Evolutionary conservation across 2,888 invertebrate genomes (phyloP).

Genomic region (Aporophyla nigra): DNA sequence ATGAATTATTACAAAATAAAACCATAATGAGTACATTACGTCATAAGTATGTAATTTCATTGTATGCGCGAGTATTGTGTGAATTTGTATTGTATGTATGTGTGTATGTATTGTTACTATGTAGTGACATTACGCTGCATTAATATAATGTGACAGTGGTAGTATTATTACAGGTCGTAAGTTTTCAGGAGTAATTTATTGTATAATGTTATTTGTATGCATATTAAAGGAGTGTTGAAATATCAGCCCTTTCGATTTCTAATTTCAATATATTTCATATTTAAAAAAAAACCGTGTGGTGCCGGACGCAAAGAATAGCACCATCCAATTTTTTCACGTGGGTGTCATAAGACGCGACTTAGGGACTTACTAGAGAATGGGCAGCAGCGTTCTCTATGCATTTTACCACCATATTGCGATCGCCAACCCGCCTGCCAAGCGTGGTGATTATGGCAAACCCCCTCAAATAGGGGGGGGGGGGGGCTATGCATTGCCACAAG

Average conservation of each 20-base stretch:
- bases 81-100: conserved; percentile 8
- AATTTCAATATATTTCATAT: too few relatives aligned
- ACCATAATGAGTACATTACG: conserved; percentile 23
- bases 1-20: conserved; percentile 51
- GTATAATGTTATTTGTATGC: not conserved
- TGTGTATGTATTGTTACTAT: not conserved
- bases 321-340: too few relatives aligned
- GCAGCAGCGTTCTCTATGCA: too few relatives aligned
- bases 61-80: conserved; percentile 44
- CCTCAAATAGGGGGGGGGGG: too few relatives aligned
- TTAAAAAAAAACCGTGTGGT: too few relatives aligned
- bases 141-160: conserved; percentile 9
- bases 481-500: too few relatives aligned
- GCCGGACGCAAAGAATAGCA: too few relatives aligned
- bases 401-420: too few relatives aligned
- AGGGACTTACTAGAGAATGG: too few relatives aligned
- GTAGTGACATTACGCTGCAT: conserved; percentile 11
- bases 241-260: not conserved
- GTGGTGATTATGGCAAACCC: too few relatives aligned
- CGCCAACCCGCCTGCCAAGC: too few relatives aligned
- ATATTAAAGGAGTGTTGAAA: not conserved
- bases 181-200: conserved; percentile 16
- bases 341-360: too few relatives aligned
- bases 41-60: conserved; percentile 42
- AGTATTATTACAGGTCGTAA: not conserved